Base-by-base conservation (phyloP, 92 coral and sea anemone genomes). In the Hydrozoanthus gracilis region DNA sequence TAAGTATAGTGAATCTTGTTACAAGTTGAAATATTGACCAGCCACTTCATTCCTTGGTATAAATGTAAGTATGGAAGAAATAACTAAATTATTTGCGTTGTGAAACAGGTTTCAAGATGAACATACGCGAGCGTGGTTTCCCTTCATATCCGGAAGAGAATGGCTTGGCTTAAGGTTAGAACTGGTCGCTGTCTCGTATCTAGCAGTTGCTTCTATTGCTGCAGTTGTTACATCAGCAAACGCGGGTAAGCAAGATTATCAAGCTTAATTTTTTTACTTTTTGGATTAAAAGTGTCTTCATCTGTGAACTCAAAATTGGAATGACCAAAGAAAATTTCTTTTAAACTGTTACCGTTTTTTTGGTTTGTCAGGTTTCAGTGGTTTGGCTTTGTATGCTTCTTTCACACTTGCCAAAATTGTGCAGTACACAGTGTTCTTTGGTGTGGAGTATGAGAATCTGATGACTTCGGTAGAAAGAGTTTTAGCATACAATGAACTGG, bases 381-480 rank as follows among this genome's bases (percentile, higher is more conserved):
- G 82, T 5, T 56, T 77, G 68, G 82, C 82, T n/a, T 27, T 77
- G 69, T 76, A 76, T 47, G 14, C 82, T 0, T 54, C 82, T 54
- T 77, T 77, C 45, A 3, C 51, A 49, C 52, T 77, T 9, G 69
- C 27, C 49, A 77, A 78, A n/a, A 13, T 60, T 78, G 54, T 60
- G 0, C 83, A 78, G 51, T 60, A 78, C 83, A 62, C 71, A 6
- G 51, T 77, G 0, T 4, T 4, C n/a, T 55, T 35, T 27, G 71
- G 55, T 15, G 83, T 78, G 35, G 82, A 77, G 10, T 77, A 77
- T 44, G 83, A 78, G 71, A 78, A 78, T 20, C 14, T 78, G 3
- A 78, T 78, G 83, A 78, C 83, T 17, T 78, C 83, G 15, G 83
- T 78, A 9, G 83, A 77, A 56, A 55, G 82, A n/a, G 82, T 77